A percentile compares a stretch with the other conserved stretches of the same genome.
These are phyloP conservation scores for Nomada fucata DNA, from an alignment of 2,888 invertebrate genomes.

Conservation along the genomic window DNA sequence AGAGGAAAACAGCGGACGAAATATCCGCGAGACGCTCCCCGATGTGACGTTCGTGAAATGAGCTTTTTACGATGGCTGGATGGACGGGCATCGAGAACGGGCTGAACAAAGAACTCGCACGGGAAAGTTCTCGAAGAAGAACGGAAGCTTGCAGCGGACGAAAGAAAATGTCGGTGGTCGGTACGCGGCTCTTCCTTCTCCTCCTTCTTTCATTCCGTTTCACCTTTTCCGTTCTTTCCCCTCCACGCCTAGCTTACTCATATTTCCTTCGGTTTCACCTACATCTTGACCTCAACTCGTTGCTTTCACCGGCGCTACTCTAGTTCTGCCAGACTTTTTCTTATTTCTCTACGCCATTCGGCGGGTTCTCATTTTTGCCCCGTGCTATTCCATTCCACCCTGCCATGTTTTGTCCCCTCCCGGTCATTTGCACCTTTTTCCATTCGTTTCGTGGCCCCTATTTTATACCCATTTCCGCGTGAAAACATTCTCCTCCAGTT, in stretches of 20 bases:
- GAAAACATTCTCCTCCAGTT: no score
- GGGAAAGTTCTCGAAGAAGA: constrained; percentile 32
- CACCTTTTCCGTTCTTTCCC: neutral
- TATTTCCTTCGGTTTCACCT: constrained; percentile 40
- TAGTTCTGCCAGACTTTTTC: constrained; percentile 6
- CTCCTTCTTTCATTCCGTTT: neutral
- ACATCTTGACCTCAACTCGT: constrained; percentile 35
- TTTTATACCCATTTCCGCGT: neutral
- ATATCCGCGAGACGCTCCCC: constrained; percentile 47
- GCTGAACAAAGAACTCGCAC: constrained; percentile 36
- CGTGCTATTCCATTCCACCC: constrained; percentile 22
- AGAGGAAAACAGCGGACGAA: constrained; percentile 28
- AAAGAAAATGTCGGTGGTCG: constrained; percentile 46
- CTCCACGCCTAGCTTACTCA: constrained; percentile 12
- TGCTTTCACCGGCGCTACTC: constrained; percentile 5
- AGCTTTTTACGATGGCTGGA: constrained; percentile 63
- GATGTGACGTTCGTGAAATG: constrained; percentile 59
- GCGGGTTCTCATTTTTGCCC: neutral
- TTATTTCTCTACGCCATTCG: constrained; percentile 19
- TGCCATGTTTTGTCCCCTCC: constrained; percentile 23
- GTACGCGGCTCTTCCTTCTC: constrained; percentile 34
- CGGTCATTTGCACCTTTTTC: constrained; percentile 11
- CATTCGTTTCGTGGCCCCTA: no score
- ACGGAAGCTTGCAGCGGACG: constrained; percentile 40
- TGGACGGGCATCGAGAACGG: constrained; percentile 37